Base-by-base conservation (phyloP, 2,888 invertebrate genomes). In the Plebejus argus region DNA sequence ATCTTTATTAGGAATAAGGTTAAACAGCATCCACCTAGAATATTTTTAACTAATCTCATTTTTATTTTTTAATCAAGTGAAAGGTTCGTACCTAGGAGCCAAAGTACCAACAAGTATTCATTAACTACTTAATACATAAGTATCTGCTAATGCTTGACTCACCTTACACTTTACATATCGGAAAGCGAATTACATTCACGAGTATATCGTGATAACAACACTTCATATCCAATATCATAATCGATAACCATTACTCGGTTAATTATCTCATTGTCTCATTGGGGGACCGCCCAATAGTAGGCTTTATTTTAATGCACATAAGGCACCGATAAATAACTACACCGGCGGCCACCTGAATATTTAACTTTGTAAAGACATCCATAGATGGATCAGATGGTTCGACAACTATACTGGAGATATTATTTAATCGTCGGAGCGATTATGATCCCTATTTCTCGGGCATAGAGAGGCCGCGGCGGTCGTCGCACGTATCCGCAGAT, bases 281-380 rank as follows among this genome's bases (percentile, higher is more conserved):
- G n/a, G 5, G 39, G 20, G 0, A 18, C 2, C 18, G 10, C 6
- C 8, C 39, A 8, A 71, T 5, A n/a, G 35, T 20, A 20, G 39
- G 39, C 71, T 39, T 39, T 71, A 71, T 71, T 39, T 71, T 8
- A 23, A 71, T 71, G 5, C 10, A 71, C 7, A 71, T 71, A 71
- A n/a, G 39, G 71, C 71, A 12, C 10, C 20, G 7, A 53, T 74
- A 74, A 74, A 53, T 74, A 28, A 49, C 28, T 74, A 18, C 49
- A 33, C 74, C 20, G 39, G 12, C 15, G 7, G 23, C n/a, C 70
- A 77, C 39, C 74, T 77, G 79, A 66, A 78, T 75, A 28, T 71
- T 76, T 79, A 80, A 79, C 75, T 78, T 79, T 79, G 78, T 79
- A 78, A 79, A 75, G 79, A 78, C 79, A 70, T 77, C 78, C 72